A percentile compares a stretch with the other conserved stretches of the same genome.
These are phyloP conservation scores for Linhomoeus sp. DNA, from an alignment of 2,888 invertebrate genomes.

Conservation along the genomic window DNA sequence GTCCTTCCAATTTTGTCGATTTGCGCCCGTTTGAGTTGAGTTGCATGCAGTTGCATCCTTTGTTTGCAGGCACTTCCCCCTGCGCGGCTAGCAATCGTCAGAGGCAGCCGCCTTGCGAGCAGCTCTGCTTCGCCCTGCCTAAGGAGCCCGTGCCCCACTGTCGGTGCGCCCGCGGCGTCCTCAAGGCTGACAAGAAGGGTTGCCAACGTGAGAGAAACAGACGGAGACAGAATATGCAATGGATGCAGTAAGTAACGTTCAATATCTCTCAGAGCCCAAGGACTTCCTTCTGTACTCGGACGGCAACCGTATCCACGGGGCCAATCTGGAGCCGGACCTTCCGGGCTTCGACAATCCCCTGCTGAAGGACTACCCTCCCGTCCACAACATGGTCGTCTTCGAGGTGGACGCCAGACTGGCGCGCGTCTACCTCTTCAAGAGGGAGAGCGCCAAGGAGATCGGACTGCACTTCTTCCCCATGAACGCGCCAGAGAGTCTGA, in stretches of 20 bases:
- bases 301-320: conserved; percentile 70
- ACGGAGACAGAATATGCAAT: too few species aligned
- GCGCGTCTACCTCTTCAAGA: not conserved
- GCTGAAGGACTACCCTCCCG: conserved; percentile 11
- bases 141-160: conserved; percentile 44
- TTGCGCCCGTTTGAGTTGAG: not conserved
- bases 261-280: conserved; percentile 39
- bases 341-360: conserved; percentile 36
- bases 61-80: not conserved
- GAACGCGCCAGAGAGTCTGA: conserved; percentile 20
- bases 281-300: conserved; percentile 85
- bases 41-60: too few species aligned
- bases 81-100: not conserved
- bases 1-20: not conserved
- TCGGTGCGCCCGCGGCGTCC: conserved; percentile 72
- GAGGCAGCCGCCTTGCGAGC: conserved; percentile 46
- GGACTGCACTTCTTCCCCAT: conserved; percentile 20
- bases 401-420: conserved; percentile 16
- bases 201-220: conserved; percentile 23
- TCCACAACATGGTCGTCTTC: conserved; percentile 20
- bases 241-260: too few species aligned
- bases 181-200: conserved; percentile 35
- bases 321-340: conserved; percentile 57
- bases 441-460: not conserved
- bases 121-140: conserved; percentile 82